Conservation (phyloP, 1,140 invertebrate genomes). For the Sarcophaga bullata region DNA sequence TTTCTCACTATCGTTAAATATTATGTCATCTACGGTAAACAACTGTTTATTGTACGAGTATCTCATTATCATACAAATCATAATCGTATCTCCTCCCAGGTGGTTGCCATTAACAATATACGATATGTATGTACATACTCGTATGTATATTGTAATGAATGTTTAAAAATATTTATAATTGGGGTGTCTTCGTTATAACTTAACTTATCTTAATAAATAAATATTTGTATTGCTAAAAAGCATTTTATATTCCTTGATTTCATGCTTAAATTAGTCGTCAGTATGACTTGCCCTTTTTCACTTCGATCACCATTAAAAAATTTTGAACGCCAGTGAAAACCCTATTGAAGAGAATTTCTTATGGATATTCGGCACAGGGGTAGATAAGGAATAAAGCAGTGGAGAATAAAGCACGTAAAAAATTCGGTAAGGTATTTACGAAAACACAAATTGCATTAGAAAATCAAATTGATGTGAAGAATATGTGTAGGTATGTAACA, state of each 20-base stretch:
- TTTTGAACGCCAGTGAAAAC: too few relatives aligned
- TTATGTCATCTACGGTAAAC: not conserved
- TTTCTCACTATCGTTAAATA: not conserved
- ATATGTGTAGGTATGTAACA: too few relatives aligned
- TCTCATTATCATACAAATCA: not conserved
- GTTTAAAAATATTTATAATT: not conserved
- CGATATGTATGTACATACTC: too few relatives aligned
- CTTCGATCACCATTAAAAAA: too few relatives aligned
- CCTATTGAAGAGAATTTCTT: too few relatives aligned
- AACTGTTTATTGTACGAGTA: not conserved
- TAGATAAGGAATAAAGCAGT: slow-evolving; percentile 17
- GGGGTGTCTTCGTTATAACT: slow-evolving; percentile 6
- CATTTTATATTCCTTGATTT: not conserved
- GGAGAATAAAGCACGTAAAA: not conserved
- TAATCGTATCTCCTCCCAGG: not conserved
- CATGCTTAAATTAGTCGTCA: not conserved
- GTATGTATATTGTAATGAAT: too few relatives aligned
- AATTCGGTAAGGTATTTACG: not conserved
- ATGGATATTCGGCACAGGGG: not conserved
- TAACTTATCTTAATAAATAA: slow-evolving; percentile 4
- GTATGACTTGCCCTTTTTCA: too few relatives aligned
- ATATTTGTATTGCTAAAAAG: slow-evolving; percentile 4
- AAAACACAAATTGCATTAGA: slow-evolving; percentile 11
- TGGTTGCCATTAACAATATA: not conserved
- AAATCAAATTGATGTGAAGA: not conserved